Evolutionary conservation across 2,888 invertebrate genomes (phyloP).

Genomic region (Amiota mariae): DNA sequence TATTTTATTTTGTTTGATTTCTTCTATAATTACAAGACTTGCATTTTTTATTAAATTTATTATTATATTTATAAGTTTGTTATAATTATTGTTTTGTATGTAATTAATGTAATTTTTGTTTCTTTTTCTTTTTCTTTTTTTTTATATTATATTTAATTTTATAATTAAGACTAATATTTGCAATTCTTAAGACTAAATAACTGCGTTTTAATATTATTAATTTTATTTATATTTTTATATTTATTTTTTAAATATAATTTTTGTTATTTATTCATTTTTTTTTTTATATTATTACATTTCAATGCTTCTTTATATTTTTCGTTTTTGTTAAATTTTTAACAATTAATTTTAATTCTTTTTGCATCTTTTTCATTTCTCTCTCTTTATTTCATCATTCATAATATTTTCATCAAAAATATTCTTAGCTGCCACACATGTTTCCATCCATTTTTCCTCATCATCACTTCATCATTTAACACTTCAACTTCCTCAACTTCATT

Average conservation of each 20-base stretch:
- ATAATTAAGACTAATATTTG: conserved; percentile 57
- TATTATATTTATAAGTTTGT: conserved; percentile 20
- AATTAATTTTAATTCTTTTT: conserved; percentile 7
- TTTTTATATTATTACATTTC: background rate
- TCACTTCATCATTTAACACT: too few relatives aligned
- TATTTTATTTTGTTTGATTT: background rate
- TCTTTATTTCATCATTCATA: background rate
- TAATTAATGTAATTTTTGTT: conserved; percentile 33
- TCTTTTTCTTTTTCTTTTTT: conserved; percentile 24
- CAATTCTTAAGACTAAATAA: conserved; percentile 65
- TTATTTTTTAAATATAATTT: conserved; percentile 30
- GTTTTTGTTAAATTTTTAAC: conserved; percentile 16
- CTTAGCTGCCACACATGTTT: conserved; percentile 36
- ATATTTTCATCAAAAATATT: conserved; percentile 7
- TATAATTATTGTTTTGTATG: conserved; percentile 28
- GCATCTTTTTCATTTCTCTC: conserved; percentile 2
- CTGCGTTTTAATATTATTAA: conserved; percentile 55
- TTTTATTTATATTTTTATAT: conserved; percentile 46
- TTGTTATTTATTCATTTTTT: conserved; percentile 19
- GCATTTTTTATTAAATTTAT: conserved; percentile 7
- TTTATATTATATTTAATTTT: conserved; percentile 18
- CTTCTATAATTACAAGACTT: background rate
- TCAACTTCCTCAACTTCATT: background rate
- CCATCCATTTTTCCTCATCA: conserved; percentile 15
- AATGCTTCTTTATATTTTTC: conserved; percentile 20